Base-by-base conservation (phyloP, 2,888 invertebrate genomes). In the Megalurothrips usitatus region DNA sequence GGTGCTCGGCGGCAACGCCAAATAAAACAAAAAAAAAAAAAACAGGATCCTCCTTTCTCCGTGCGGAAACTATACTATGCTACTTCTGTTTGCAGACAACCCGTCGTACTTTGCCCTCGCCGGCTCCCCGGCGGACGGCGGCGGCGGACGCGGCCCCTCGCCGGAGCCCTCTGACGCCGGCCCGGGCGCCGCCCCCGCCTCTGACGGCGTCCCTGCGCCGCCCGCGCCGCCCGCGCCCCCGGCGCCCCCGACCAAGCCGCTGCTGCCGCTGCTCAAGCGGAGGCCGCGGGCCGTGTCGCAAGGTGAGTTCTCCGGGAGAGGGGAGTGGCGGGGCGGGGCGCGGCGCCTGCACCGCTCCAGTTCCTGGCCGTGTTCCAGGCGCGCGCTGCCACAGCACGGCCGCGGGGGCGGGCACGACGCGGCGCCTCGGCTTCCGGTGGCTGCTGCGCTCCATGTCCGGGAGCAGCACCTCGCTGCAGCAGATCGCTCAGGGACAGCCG, bases 41-140 rank as follows among this genome's bases (percentile, higher is more conserved):
- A n/a, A n/a, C n/a, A n/a, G n/a, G n/a, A n/a, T n/a, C n/a, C n/a
- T 43, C 3, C 34, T 6, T 43, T 43, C 2, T 4, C 34, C 34
- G 34, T 43, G 34, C 34, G 34, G 34, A n/a, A n/a, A n/a, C n/a
- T n/a, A n/a, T n/a, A n/a, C n/a, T n/a, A n/a, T n/a, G 34, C 34
- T 43, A 4, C 34, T 43, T 43, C 75, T 82, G 52, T 84, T 83
- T n/a, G 17, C 84, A 85, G 94, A 94, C 88, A 94, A 94, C 87
- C 94, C 94, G 79, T 93, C 93, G 83, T 94, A 94, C 87, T 94
- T 94, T 87, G 91, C 92, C 85, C 87, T 93, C 85, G 89, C 90
- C 84, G 89, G 90, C 85, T 89, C 86, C 82, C 85, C 86, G 79
- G 82, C 84, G n/a, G 82, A 83, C 82, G 82, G 82, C 79, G 78